Evolutionary conservation across 2,888 invertebrate genomes (phyloP).

Genomic region (Morpho helenor): DNA sequence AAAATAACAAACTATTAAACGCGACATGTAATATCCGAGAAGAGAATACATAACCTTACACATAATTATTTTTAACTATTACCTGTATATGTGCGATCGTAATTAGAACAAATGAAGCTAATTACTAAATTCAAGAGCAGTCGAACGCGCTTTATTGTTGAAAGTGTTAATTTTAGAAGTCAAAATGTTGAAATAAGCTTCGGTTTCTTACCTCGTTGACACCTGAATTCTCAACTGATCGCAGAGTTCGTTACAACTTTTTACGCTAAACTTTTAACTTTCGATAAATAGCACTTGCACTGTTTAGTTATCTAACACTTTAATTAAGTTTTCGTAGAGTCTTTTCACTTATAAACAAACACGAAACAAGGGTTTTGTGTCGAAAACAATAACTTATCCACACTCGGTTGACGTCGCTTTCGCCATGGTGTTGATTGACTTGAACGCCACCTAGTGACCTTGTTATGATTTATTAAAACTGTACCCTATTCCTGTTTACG

Average conservation of each 20-base stretch:
- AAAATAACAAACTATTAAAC: not conserved
- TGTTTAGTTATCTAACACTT: slow-evolving; percentile 49
- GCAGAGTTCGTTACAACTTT: slow-evolving; percentile 74
- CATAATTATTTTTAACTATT: slow-evolving; percentile 68
- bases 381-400: slow-evolving; percentile 72
- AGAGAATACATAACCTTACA: slow-evolving; percentile 65
- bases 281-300: slow-evolving; percentile 48
- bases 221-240: slow-evolving; percentile 75
- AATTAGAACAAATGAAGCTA: slow-evolving; percentile 25
- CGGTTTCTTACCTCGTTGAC: slow-evolving; percentile 77
- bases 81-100: slow-evolving; percentile 35
- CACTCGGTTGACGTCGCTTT: slow-evolving; percentile 68
- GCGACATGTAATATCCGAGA: slow-evolving; percentile 32
- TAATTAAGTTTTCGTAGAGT: slow-evolving; percentile 48
- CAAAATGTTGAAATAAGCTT: slow-evolving; percentile 62
- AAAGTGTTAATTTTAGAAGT: slow-evolving; percentile 58
- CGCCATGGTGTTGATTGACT: slow-evolving; percentile 67
- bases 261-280: slow-evolving; percentile 68
- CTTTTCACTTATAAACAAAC: slow-evolving; percentile 62
- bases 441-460: slow-evolving; percentile 45
- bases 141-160: slow-evolving; percentile 37
- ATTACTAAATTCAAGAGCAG: slow-evolving; percentile 32
- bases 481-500: not conserved
- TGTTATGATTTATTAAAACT: too few species aligned
- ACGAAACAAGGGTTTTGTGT: slow-evolving; percentile 63